These are phyloP conservation scores for Eclectus roratus DNA, from an alignment of 2,113 vertebrate genomes.

Conservation along the genomic window DNA sequence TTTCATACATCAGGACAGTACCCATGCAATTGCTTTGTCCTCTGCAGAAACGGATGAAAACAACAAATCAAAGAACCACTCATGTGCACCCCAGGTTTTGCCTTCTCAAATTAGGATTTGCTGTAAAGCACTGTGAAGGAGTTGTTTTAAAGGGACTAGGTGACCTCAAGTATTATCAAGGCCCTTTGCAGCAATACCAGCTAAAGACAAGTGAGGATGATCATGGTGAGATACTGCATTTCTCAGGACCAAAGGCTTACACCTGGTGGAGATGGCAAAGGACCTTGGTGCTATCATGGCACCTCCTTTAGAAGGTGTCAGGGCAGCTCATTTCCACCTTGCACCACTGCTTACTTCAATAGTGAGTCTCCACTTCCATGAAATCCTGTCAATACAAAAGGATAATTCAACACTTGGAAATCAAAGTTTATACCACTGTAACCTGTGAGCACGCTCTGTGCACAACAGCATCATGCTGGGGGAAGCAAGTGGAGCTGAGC, in stretches of 20 bases:
- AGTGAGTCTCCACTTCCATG: neutral
- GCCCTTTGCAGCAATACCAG: neutral
- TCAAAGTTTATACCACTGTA: neutral
- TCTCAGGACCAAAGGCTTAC: neutral
- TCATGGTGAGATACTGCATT: accelerated
- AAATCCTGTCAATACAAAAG: neutral
- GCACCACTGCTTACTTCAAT: neutral
- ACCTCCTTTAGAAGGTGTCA: neutral
- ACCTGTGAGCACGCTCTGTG: neutral
- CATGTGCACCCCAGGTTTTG: neutral
- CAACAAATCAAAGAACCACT: neutral
- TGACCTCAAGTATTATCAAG: neutral
- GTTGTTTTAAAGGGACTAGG: neutral
- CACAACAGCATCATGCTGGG: neutral
- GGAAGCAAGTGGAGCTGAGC: neutral
- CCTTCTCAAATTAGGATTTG: neutral
- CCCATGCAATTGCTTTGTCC: neutral
- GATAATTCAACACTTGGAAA: neutral
- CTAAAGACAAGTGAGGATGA: neutral
- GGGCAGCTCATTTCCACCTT: neutral
- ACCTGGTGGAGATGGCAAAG: neutral
- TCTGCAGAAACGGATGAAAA: neutral
- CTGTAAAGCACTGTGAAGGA: neutral
- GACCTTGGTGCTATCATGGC: neutral
- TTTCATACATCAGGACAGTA: neutral